Conservation (phyloP, 2,113 vertebrate genomes). For the Odontophorus gujanensis region DNA sequence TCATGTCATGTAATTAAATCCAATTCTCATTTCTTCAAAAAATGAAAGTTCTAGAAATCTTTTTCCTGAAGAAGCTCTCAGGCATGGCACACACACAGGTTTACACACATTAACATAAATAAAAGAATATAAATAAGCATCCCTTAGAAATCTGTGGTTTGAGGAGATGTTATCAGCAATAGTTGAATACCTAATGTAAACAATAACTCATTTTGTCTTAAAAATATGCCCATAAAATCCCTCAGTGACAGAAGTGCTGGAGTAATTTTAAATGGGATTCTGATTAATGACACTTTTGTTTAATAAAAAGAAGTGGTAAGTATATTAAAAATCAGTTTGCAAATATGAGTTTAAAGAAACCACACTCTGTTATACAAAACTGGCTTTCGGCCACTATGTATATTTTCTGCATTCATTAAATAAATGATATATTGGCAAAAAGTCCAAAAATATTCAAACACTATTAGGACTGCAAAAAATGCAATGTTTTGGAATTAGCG, state of each 20-base stretch:
- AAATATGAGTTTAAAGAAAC: slow-evolving; percentile 19
- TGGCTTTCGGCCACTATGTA: slow-evolving; percentile 3
- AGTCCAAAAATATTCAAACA: slow-evolving; percentile 6
- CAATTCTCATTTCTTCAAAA: background rate
- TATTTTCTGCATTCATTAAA: slow-evolving; percentile 18
- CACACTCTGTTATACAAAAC: background rate
- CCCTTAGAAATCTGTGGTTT: background rate
- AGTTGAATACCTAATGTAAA: background rate
- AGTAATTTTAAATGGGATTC: background rate
- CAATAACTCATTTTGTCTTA: background rate
- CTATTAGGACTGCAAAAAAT: slow-evolving; percentile 36
- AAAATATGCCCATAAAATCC: background rate
- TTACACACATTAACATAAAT: background rate
- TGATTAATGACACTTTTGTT: background rate
- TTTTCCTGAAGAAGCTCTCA: background rate
- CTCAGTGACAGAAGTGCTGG: background rate
- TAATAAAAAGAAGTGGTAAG: background rate
- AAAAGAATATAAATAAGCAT: background rate
- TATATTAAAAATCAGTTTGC: slow-evolving; percentile 7
- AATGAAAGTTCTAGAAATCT: background rate
- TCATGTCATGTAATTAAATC: background rate
- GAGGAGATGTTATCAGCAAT: background rate
- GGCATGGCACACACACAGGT: background rate
- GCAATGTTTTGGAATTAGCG: slow-evolving; percentile 31
- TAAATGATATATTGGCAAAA: slow-evolving; percentile 3